Evolutionary conservation across 2,113 vertebrate species (phyloP).

Genomic region (Fukomys damarensis): DNA sequence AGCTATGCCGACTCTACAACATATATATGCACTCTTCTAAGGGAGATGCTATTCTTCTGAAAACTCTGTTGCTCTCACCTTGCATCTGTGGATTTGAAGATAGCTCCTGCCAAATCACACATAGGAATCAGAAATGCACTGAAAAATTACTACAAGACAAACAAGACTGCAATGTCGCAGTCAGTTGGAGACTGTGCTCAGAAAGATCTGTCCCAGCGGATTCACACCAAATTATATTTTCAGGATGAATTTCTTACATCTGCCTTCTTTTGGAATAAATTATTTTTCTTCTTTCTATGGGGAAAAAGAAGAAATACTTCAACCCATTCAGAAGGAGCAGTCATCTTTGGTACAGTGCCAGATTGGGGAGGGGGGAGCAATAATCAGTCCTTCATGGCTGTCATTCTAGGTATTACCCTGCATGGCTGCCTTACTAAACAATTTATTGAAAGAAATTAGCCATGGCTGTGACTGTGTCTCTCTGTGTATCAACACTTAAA

Average conservation of each 20-base stretch:
- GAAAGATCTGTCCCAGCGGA: conserved; percentile 38
- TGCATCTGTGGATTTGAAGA: conserved; percentile 20
- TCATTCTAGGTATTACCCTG: not conserved
- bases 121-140: not conserved
- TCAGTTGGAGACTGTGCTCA: not conserved
- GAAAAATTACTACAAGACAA: not conserved
- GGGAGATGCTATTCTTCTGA: conserved; percentile 35
- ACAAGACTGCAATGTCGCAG: not conserved
- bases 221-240: conserved; percentile 69
- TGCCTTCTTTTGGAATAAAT: conserved; percentile 85
- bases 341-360: not conserved
- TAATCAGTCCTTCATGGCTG: not conserved
- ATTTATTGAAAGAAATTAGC: not conserved
- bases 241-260: conserved; percentile 80
- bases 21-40: conserved; percentile 54
- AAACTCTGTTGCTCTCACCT: conserved; percentile 36
- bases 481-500: conserved; percentile 47
- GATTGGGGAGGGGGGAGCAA: no score
- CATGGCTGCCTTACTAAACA: not conserved
- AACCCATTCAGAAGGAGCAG: not conserved
- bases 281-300: conserved; percentile 82
- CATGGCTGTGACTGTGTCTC: not conserved
- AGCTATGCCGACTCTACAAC: conserved; percentile 66
- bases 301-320: no score
- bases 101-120: conserved; percentile 13